Evolutionary conservation across 1,140 invertebrate species (phyloP).

Genomic region (Bombus ignitus): DNA sequence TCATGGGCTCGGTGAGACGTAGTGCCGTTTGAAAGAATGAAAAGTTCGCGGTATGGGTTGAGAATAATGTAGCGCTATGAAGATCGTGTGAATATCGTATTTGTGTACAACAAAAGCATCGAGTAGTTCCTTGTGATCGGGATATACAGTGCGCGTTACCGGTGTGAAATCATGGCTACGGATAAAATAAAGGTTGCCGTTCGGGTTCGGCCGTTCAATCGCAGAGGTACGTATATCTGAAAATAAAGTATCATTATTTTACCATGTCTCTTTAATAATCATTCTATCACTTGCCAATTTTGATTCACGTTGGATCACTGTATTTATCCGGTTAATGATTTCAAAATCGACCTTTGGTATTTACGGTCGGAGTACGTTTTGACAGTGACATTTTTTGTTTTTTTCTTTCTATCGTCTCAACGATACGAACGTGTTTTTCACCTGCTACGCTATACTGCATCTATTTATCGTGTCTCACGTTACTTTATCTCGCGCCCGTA

Average conservation of each 20-base stretch:
- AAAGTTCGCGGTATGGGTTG: constrained; percentile 72
- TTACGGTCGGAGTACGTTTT: constrained; percentile 13
- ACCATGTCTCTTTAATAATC: background rate
- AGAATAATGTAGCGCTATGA: constrained; percentile 73
- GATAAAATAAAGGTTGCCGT: constrained; percentile 99
- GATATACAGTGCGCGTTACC: constrained; percentile 71
- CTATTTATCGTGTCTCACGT: constrained; percentile 5
- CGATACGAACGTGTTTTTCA: background rate
- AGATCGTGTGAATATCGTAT: constrained; percentile 60
- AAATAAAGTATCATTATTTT: background rate
- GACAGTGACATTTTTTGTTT: constrained; percentile 43
- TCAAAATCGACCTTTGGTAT: constrained; percentile 15
- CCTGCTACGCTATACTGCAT: background rate
- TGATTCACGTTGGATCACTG: background rate
- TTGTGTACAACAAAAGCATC: constrained; percentile 57
- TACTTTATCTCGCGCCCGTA: constrained; percentile 7
- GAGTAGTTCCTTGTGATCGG: constrained; percentile 59
- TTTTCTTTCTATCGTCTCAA: background rate
- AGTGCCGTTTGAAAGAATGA: constrained; percentile 74
- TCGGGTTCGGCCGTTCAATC: constrained; percentile 96
- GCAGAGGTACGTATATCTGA: constrained; percentile 90
- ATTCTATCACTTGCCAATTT: background rate
- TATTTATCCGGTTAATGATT: background rate
- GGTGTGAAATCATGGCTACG: constrained; percentile 86
- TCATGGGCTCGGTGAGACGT: constrained; percentile 76